Base-by-base conservation (phyloP, 2,797 vertebrate genomes). In the Acomys russatus region DNA sequence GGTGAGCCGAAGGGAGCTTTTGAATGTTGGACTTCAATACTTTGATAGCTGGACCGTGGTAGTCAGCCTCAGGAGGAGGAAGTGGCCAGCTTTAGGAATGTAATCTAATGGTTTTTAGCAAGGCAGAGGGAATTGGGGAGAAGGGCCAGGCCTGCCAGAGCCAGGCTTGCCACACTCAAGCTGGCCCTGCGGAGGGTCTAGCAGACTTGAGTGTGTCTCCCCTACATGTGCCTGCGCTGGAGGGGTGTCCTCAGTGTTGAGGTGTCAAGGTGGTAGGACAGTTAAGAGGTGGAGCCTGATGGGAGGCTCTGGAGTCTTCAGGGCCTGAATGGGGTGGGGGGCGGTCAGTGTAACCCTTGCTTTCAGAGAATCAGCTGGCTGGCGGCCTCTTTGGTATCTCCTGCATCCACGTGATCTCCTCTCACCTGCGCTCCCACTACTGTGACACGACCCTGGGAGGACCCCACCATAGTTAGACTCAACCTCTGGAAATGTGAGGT, bases 231-330 rank as follows among this genome's bases (percentile, higher is more conserved):
- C 10, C 54, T 23, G 17, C 23, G 17, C 9, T 17, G 4, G 30
- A 54, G 3, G 17, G 4, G 4, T n/a, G 18, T 9, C 22, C 11
- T 88, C 35, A 38, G 28, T 59, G 64, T 5, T 2, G 8, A 14
- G 15, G 12, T 68, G 11, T 20, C 10, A 12, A n/a, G 30, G 49
- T 44, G 1, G 5, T 2, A 3, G 38, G 12, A 30, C 1, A 10
- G 18, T 56, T 22, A 17, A 33, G 44, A 44, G 38, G 14, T 22
- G 49, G 38, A 54, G 44, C 4, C 18, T 66, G 10, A 23, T 2
- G 9, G 17, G 59, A 28, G 44, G 33, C 49, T 22, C 8, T 22
- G 20, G 54, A 59, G 61, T 54, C 33, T 28, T 23, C 4, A 25
- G 44, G 23, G 74, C 25, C 78, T 89, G 59, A 7, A 68, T 15